A percentile compares a stretch with the other conserved stretches of the same genome.
Conservation (phyloP, 2,888 invertebrate species). For the Alcis repandata region DNA sequence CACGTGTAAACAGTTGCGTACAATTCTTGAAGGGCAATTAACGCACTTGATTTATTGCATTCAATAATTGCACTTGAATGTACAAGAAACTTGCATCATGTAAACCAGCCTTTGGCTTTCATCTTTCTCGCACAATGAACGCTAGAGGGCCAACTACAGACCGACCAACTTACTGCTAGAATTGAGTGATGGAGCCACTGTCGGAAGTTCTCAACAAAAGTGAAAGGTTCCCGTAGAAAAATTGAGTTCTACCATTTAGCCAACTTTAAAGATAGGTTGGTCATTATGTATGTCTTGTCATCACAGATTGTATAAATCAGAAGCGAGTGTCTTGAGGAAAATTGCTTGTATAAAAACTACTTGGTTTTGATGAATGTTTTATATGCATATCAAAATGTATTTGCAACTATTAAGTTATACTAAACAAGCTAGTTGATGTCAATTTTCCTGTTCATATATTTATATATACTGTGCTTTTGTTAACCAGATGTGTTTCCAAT, state of each 20-base stretch:
- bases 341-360: constrained; percentile 16
- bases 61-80: no score
- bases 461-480: no score
- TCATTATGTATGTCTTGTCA: constrained; percentile 20
- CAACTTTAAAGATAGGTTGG: neutral
- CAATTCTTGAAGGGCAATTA: no score
- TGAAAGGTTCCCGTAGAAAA: neutral
- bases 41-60: no score
- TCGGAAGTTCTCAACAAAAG: neutral
- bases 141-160: constrained; percentile 36
- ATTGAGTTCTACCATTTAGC: neutral
- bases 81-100: no score
- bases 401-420: neutral
- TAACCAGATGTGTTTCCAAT: no score
- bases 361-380: constrained; percentile 11
- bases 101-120: no score
- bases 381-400: constrained; percentile 3
- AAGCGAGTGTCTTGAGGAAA: constrained; percentile 18
- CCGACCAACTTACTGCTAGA: neutral
- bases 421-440: neutral
- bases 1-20: no score
- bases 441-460: neutral
- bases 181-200: neutral
- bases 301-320: constrained; percentile 40
- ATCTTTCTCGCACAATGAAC: constrained; percentile 44